Base-by-base conservation (phyloP, 2,113 vertebrate species). In the Mormyrus lacerda region DNA sequence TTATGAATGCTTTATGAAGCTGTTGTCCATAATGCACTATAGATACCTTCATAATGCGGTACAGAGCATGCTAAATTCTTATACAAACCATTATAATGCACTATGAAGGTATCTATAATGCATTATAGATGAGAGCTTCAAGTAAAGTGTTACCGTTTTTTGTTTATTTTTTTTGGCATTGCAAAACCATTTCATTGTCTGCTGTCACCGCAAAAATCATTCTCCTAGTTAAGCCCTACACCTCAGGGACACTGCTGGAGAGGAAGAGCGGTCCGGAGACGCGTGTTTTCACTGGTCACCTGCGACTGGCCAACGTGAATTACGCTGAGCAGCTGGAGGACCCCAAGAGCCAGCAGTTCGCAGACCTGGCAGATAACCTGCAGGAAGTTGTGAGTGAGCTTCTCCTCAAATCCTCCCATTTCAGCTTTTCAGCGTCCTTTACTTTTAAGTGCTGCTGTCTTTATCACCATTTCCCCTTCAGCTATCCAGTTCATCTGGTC, bases 281-380 rank as follows among this genome's bases (percentile, higher is more conserved):
- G 1, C 58, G 39, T 24, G 92, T 96, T 76, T 96, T 93, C 93
- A 96, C 94, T 4, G 96, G 96, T 1, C 95, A 91, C 2, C 92
- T 96, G 89, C 91, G 39, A 73, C 89, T 96, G 89, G 21, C 5
- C 1, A 79, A 84, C 24, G 15, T 91, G 0, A 1, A 53, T 0
- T 96, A 94, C 87, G 47, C 91, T 82, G 39, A 92, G 84, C 82
- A 87, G 8, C 93, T 96, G 73, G 93, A 95, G 53, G 76, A 96
- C 44, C 91, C 94, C 4, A n/a, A 19, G 0, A 94, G 94, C 90
- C 3, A 7, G 0, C 48, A 92, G 27, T 96, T 96, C 27, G 13
- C 31, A 0, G 31, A 82, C 1, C 86, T 93, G 27, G 93, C 94
- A 0, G 7, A 4, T 0, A 89, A 91, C 0, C 90, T 96, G 83